Conservation (phyloP, 2,888 invertebrate genomes). For the Drosophila monieri region DNA sequence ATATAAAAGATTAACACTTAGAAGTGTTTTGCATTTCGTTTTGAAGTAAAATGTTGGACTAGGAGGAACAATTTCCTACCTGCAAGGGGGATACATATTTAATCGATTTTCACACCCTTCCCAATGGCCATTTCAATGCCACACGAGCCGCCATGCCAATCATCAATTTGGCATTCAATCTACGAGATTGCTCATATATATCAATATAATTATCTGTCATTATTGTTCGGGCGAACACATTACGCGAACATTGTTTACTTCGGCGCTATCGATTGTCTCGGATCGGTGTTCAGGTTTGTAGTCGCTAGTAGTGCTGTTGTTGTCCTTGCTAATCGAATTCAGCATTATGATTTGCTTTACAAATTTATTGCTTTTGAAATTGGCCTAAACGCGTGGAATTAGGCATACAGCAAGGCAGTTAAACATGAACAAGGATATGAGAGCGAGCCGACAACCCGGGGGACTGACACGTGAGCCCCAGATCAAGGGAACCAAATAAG, state of each 20-base stretch:
- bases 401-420: conserved; percentile 23
- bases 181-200: conserved; percentile 40
- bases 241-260: conserved; percentile 32
- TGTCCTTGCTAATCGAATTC: conserved; percentile 62
- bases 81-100: not conserved
- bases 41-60: not conserved
- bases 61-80: not conserved
- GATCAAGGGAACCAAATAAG: conserved; percentile 36
- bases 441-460: conserved; percentile 50
- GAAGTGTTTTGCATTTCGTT: not conserved
- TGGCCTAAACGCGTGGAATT: conserved; percentile 46
- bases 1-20: not conserved
- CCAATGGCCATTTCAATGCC: conserved; percentile 25
- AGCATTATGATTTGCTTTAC: conserved; percentile 64
- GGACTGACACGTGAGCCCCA: conserved; percentile 51
- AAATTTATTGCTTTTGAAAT: conserved; percentile 65
- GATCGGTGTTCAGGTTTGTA: conserved; percentile 22
- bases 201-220: conserved; percentile 67
- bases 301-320: conserved; percentile 32
- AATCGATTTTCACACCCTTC: conserved; percentile 41
- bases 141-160: conserved; percentile 30
- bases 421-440: conserved; percentile 64
- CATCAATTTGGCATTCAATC: conserved; percentile 59
- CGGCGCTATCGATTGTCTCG: conserved; percentile 28
- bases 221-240: conserved; percentile 58